Conservation (phyloP, 2,888 invertebrate genomes). For the Zhuqinia jingwanae region DNA sequence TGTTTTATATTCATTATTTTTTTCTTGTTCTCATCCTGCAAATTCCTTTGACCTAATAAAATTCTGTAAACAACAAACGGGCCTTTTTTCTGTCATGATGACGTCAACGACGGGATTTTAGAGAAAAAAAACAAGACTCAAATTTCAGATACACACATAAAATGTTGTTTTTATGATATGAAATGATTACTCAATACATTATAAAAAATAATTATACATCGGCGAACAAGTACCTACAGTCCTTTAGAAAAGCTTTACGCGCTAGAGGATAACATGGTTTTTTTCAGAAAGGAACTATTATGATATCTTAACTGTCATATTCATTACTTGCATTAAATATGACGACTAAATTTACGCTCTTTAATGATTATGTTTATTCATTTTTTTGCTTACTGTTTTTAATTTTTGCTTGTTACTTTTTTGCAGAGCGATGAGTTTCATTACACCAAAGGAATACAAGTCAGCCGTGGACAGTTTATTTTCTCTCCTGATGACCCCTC, state of each 20-base stretch:
- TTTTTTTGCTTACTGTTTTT: background rate
- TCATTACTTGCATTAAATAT: no score
- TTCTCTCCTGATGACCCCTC: conserved; percentile 3
- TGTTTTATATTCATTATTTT: background rate
- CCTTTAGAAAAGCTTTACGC: no score
- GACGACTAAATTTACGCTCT: no score
- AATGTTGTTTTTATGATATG: no score
- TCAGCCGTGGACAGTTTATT: conserved; percentile 20
- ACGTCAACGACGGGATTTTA: background rate
- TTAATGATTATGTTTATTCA: no score
- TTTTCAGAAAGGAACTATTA: no score
- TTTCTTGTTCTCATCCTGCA: background rate
- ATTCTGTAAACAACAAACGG: conserved; percentile 6
- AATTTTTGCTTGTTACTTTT: background rate
- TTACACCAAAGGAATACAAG: conserved; percentile 59
- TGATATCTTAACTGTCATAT: no score
- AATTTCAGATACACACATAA: background rate
- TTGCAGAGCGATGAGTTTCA: conserved; percentile 47
- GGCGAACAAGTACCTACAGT: no score
- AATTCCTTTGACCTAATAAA: conserved; percentile 40
- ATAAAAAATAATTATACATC: background rate
- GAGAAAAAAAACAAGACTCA: background rate
- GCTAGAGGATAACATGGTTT: no score
- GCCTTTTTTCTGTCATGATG: conserved; percentile 23
- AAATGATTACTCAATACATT: no score